A percentile compares a stretch with the other conserved stretches of the same genome.
Conservation (phyloP, 2,888 invertebrate species). For the Dolichomitus sp. region DNA sequence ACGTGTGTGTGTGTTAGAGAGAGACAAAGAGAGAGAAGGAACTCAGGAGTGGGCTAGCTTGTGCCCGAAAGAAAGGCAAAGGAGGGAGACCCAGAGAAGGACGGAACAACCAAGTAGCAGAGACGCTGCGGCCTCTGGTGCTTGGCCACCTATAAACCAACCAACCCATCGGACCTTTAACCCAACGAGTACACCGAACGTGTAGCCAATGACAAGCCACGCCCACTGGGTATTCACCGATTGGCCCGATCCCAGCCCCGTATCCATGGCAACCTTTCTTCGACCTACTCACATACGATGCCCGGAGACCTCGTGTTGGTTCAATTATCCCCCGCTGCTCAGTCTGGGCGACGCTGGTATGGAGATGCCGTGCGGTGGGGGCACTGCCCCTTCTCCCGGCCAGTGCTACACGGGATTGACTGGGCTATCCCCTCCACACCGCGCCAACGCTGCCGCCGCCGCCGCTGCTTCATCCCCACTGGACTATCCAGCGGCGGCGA, state of each 20-base stretch:
- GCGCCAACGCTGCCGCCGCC: background rate
- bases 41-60: conserved; percentile 55
- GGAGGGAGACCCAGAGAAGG: conserved; percentile 43
- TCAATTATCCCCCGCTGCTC: conserved; percentile 82
- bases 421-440: conserved; percentile 23
- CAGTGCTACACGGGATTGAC: conserved; percentile 24
- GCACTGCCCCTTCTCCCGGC: background rate
- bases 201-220: conserved; percentile 82
- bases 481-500: conserved; percentile 12
- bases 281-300: conserved; percentile 76
- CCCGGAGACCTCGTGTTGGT: conserved; percentile 75
- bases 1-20: background rate
- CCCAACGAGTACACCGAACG: conserved; percentile 57
- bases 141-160: conserved; percentile 39
- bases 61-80: conserved; percentile 40
- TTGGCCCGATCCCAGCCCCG: conserved; percentile 87
- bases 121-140: conserved; percentile 10
- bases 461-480: background rate
- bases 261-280: conserved; percentile 86
- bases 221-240: conserved; percentile 86
- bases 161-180: conserved; percentile 62
- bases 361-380: background rate
- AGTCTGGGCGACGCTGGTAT: conserved; percentile 16
- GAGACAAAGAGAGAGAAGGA: conserved; percentile 32
- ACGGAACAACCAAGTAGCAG: conserved; percentile 26